These are phyloP conservation scores for Paracentrotus lividus DNA, from an alignment of 53 echinoderm and acorn worm species.

Conservation along the genomic window DNA sequence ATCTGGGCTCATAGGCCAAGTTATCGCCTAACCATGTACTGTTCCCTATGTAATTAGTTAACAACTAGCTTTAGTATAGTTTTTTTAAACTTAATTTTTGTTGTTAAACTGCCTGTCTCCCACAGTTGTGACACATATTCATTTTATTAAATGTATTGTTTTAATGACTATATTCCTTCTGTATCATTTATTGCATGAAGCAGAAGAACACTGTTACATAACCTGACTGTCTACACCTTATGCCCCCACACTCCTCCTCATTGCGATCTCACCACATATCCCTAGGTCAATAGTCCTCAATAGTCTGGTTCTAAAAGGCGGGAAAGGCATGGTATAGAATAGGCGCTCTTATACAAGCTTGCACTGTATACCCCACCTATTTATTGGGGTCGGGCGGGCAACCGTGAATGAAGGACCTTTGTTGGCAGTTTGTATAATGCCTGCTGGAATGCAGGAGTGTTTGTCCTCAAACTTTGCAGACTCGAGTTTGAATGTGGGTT, in stretches of 20 bases:
- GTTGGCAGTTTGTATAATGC: slow-evolving; percentile 52
- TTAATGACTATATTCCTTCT: background rate
- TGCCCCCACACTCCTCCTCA: background rate
- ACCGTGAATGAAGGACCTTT: slow-evolving; percentile 32
- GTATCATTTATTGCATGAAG: background rate
- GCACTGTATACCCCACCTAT: slow-evolving; percentile 12
- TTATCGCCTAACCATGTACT: no score
- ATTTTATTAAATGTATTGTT: background rate
- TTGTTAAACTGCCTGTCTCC: background rate
- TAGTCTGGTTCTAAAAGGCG: slow-evolving; percentile 35
- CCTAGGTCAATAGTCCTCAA: slow-evolving; percentile 47
- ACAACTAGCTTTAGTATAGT: no score
- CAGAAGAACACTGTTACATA: background rate
- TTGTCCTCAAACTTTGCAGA: slow-evolving; percentile 56
- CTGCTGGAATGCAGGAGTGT: slow-evolving; percentile 51
- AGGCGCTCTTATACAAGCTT: slow-evolving; percentile 29
- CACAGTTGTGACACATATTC: background rate
- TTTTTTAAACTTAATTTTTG: no score
- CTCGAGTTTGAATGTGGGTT: slow-evolving; percentile 37
- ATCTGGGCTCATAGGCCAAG: no score
- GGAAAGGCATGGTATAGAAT: slow-evolving; percentile 37
- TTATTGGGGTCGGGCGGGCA: slow-evolving; percentile 41
- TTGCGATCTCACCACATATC: background rate
- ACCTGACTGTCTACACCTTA: background rate
- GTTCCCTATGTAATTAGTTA: no score